A percentile compares a stretch with the other conserved stretches of the same genome.
phyloP scores from a whole-genome alignment of 1,140 invertebrate species.

The Tetramorium simillimum region DNA sequence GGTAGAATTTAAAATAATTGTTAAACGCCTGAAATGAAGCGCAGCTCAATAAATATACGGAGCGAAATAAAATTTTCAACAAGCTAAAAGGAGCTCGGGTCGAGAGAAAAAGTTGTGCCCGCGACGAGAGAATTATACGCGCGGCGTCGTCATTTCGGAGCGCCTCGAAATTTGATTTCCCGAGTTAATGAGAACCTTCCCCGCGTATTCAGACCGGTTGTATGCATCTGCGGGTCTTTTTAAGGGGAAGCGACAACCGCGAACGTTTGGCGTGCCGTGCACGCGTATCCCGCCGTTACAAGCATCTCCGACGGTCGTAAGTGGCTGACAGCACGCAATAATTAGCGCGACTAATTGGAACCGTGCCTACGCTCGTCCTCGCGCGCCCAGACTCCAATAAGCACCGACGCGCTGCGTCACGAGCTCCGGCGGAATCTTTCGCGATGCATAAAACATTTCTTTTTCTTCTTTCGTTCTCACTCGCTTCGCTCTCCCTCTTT shows the following conservation, averaged over 20 bases:
- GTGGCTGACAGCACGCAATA: constrained; percentile 72
- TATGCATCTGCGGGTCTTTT: constrained; percentile 28
- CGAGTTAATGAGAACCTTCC: constrained; percentile 42
- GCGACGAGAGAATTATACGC: constrained; percentile 22
- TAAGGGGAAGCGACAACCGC: constrained; percentile 33
- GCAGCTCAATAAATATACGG: background rate
- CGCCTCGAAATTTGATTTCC: constrained; percentile 50
- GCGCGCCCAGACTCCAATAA: constrained; percentile 51
- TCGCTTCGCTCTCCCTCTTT: background rate
- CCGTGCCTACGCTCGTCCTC: constrained; percentile 55
- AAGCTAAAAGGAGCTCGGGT: background rate
- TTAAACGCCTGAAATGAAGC: background rate
- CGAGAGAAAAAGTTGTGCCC: background rate
- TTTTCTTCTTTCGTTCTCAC: background rate
- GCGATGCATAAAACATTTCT: background rate
- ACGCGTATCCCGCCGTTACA: constrained; percentile 56
- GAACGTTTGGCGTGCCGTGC: constrained; percentile 38
- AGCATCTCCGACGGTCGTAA: constrained; percentile 68
- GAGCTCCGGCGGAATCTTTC: constrained; percentile 4
- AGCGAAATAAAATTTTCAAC: background rate
- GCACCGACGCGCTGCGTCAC: constrained; percentile 12
- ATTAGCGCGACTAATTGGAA: constrained; percentile 72
- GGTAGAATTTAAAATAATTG: constrained; percentile 3
- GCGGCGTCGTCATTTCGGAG: constrained; percentile 6
- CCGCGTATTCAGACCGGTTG: background rate